These are phyloP conservation scores for Drosophila ananassae DNA, from an alignment of 1,140 invertebrate species.

Conservation along the genomic window DNA sequence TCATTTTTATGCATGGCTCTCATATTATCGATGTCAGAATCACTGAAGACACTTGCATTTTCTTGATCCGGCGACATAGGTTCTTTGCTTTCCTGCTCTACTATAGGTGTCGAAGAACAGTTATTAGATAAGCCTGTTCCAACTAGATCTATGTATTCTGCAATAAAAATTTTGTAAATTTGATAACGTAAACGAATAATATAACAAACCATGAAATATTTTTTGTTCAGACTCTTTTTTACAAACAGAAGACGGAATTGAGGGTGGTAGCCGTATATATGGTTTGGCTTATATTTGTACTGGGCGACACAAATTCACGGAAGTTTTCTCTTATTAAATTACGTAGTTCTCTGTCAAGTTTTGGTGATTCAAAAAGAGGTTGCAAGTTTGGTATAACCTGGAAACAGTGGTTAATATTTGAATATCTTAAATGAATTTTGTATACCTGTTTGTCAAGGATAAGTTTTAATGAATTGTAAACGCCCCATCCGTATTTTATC, in stretches of 20 bases:
- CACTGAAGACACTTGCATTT: conserved; percentile 91
- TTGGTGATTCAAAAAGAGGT: conserved; percentile 96
- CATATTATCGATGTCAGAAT: conserved; percentile 89
- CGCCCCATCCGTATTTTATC: conserved; percentile 95
- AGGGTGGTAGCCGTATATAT: conserved; percentile 40
- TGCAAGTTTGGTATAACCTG: conserved; percentile 91
- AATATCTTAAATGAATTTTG: neutral
- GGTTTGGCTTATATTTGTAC: conserved; percentile 76
- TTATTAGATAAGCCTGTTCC: conserved; percentile 23
- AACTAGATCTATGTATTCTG: conserved; percentile 52
- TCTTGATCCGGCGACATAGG: conserved; percentile 61
- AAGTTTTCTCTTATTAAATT: conserved; percentile 95
- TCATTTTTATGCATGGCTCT: conserved; percentile 85
- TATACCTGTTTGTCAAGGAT: conserved; percentile 96
- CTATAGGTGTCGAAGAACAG: conserved; percentile 17
- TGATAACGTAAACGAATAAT: neutral
- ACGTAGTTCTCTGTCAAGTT: conserved; percentile 94
- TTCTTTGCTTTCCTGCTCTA: conserved; percentile 69
- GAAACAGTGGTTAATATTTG: conserved; percentile 1
- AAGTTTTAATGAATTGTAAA: conserved; percentile 95
- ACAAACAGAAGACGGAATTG: conserved; percentile 49
- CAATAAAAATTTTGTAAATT: conserved; percentile 6
- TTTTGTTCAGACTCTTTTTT: conserved; percentile 75
- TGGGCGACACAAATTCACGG: conserved; percentile 93
- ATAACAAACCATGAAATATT: conserved; percentile 23